Conservation (phyloP, 2,113 vertebrate species). For the Nansenia antarctica region DNA sequence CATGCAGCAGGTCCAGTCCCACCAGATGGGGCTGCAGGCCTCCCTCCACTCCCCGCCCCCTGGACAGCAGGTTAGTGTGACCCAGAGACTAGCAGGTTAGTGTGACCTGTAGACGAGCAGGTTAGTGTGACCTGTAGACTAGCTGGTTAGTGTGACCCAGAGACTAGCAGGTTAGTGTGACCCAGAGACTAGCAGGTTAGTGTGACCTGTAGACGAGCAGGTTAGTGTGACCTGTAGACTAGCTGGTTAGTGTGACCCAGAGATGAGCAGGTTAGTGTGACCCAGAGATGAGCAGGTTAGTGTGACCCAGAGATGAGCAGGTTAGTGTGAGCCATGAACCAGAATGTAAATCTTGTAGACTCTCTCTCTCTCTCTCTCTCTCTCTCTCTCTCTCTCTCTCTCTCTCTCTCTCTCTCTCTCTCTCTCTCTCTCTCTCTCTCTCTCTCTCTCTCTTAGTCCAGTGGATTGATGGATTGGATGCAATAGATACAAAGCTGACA, state of each 20-base stretch:
- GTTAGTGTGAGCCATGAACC: too few relatives aligned
- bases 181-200: conserved; percentile 97
- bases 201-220: not conserved
- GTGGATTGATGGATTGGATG: too few relatives aligned
- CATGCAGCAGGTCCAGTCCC: conserved; percentile 95
- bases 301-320: not conserved
- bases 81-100: not conserved
- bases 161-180: not conserved
- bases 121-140: conserved; percentile 64
- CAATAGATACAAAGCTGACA: too few relatives aligned
- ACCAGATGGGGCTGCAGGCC: conserved; percentile 96
- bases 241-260: conserved; percentile 82
- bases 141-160: conserved; percentile 82
- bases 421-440: conserved; percentile 5
- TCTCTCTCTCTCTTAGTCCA: not conserved
- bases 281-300: conserved; percentile 97
- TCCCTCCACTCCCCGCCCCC: conserved; percentile 92
- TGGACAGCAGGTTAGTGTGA: conserved; percentile 88
- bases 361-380: not conserved
- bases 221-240: too few relatives aligned
- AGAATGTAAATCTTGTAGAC: too few relatives aligned
- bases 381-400: not conserved
- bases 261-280: not conserved
- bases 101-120: too few relatives aligned
- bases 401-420: conserved; percentile 20